Evolutionary conservation across 2,797 vertebrate genomes (phyloP).

Genomic region (Hemitrygon akajei): DNA sequence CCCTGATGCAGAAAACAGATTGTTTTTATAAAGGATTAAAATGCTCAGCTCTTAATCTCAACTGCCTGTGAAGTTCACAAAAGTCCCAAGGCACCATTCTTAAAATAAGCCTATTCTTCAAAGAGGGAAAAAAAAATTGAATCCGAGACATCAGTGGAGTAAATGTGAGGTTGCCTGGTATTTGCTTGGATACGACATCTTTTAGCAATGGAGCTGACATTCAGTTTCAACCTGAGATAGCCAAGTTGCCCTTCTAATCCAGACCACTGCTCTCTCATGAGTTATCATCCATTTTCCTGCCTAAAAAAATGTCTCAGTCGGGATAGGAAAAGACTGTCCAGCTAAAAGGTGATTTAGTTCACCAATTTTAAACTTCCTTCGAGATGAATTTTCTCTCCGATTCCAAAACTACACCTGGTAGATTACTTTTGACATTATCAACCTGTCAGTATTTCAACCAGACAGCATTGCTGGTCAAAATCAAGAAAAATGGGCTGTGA

Average conservation of each 20-base stretch:
- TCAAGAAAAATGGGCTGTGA: background rate
- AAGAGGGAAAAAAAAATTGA: background rate
- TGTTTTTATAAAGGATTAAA: slow-evolving; percentile 31
- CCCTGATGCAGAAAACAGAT: slow-evolving; percentile 27
- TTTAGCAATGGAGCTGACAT: background rate
- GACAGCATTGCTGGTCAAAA: background rate
- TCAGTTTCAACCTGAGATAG: background rate
- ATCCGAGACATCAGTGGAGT: background rate
- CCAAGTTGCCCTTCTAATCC: no score
- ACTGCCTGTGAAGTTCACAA: background rate
- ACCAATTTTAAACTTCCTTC: background rate
- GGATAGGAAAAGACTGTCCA: background rate
- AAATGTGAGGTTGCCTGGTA: background rate
- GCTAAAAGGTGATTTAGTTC: no score
- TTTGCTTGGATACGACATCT: no score
- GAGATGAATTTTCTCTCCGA: background rate
- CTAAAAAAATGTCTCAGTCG: background rate
- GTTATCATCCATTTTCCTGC: background rate
- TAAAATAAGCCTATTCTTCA: background rate
- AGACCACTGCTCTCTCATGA: background rate
- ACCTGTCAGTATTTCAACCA: background rate
- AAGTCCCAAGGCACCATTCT: background rate
- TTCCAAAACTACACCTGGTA: background rate
- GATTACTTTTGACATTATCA: background rate
- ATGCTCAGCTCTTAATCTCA: background rate